A percentile compares a stretch with the other conserved stretches of the same genome.
phyloP scores from a whole-genome alignment of 2,888 invertebrate species.

The Thecocarcelia acutangulata region DNA sequence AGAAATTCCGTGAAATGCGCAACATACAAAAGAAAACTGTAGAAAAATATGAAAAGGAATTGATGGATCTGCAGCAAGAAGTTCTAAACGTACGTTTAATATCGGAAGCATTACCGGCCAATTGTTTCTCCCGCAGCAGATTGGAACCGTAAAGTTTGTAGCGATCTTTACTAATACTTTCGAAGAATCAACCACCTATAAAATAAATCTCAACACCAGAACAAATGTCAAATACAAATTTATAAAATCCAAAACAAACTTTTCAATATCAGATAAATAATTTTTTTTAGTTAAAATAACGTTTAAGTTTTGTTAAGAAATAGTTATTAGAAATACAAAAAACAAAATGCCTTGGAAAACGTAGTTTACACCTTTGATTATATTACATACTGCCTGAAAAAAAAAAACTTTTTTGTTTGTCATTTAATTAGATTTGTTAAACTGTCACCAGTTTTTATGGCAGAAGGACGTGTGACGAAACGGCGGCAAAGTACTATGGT shows the following conservation, averaged over 20 bases:
- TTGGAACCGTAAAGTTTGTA: conserved; percentile 83
- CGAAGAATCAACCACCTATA: conserved; percentile 30
- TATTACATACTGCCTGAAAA: conserved; percentile 29
- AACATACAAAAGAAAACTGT: conserved; percentile 88
- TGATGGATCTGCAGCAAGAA: conserved; percentile 86
- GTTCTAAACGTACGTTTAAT: conserved; percentile 93
- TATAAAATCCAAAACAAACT: conserved; percentile 49
- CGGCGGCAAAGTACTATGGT: no score
- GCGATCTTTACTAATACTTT: neutral
- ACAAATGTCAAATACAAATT: conserved; percentile 35
- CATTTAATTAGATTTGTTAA: conserved; percentile 1
- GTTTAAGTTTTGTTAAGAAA: conserved; percentile 70
- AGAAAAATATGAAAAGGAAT: conserved; percentile 90
- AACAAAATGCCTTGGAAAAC: conserved; percentile 21
- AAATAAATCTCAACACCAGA: conserved; percentile 53
- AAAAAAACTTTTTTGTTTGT: conserved; percentile 13
- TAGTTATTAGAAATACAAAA: conserved; percentile 30
- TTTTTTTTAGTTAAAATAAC: conserved; percentile 66
- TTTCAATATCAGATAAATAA: conserved; percentile 49
- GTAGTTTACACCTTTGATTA: neutral
- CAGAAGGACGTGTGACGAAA: no score
- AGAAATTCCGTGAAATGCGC: conserved; percentile 87
- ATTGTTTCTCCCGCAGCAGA: conserved; percentile 89
- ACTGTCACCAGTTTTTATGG: conserved; percentile 13
- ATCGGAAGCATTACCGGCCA: conserved; percentile 89